Conservation (phyloP, 2,113 vertebrate genomes). For the Macrotis lagotis region DNA sequence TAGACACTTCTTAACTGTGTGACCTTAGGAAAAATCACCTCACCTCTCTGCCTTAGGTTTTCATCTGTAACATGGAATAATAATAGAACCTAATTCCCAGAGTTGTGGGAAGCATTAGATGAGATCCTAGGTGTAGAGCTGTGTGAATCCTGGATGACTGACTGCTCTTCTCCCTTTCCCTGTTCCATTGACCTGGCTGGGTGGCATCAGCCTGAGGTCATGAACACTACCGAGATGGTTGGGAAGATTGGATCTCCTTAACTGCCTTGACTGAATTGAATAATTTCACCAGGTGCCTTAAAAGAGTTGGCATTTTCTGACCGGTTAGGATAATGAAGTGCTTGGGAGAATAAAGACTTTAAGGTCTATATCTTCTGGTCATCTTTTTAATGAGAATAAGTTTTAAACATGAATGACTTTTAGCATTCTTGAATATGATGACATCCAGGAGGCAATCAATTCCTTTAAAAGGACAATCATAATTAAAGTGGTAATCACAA, state of each 20-base stretch:
- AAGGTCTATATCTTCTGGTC: neutral
- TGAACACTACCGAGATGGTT: neutral
- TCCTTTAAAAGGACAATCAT: neutral
- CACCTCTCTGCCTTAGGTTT: neutral
- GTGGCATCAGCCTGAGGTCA: neutral
- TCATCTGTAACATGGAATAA: neutral
- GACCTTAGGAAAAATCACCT: neutral
- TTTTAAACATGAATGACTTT: neutral
- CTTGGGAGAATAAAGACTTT: neutral
- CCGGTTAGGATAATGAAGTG: neutral
- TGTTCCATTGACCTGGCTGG: neutral
- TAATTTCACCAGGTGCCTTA: neutral
- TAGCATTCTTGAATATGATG: neutral
- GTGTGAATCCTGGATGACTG: neutral
- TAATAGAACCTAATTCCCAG: neutral
- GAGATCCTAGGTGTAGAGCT: neutral
- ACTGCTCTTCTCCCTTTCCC: neutral
- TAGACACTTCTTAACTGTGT: neutral
- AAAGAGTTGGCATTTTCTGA: neutral
- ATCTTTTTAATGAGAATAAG: neutral
- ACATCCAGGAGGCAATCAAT: neutral
- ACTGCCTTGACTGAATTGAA: neutral
- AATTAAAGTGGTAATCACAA: neutral
- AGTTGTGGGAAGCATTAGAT: neutral
- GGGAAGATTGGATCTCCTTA: neutral